These are phyloP conservation scores for Toxostoma redivivum DNA, from an alignment of 2,113 vertebrate genomes.

Conservation along the genomic window DNA sequence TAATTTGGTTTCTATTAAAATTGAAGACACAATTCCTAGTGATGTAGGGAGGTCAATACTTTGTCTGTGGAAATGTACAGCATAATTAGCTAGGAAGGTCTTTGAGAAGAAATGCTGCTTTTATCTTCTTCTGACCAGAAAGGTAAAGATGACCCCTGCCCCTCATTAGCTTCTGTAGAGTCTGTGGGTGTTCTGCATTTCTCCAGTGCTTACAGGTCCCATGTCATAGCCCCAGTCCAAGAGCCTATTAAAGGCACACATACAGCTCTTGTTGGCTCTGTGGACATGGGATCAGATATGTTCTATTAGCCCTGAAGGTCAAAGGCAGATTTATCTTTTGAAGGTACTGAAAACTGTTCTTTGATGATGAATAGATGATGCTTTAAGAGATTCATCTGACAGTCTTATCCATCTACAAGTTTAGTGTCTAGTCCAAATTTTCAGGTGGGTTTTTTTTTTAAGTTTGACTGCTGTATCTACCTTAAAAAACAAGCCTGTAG, in stretches of 20 bases:
- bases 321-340: background rate
- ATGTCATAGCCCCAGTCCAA: background rate
- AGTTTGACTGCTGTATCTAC: background rate
- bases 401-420: background rate
- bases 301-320: background rate
- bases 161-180: background rate
- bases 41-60: background rate
- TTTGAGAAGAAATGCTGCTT: background rate
- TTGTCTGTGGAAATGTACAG: background rate
- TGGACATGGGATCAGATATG: background rate
- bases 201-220: background rate
- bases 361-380: background rate
- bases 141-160: background rate
- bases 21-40: background rate
- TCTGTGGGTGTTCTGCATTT: background rate
- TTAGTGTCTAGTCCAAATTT: background rate
- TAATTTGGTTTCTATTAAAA: background rate
- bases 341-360: background rate
- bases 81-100: background rate
- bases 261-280: background rate
- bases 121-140: background rate
- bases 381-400: background rate
- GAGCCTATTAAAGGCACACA: background rate
- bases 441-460: background rate
- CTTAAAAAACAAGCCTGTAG: background rate